Evolutionary conservation across 2,888 invertebrate genomes (phyloP).

Genomic region (Drosophila pegasa): DNA sequence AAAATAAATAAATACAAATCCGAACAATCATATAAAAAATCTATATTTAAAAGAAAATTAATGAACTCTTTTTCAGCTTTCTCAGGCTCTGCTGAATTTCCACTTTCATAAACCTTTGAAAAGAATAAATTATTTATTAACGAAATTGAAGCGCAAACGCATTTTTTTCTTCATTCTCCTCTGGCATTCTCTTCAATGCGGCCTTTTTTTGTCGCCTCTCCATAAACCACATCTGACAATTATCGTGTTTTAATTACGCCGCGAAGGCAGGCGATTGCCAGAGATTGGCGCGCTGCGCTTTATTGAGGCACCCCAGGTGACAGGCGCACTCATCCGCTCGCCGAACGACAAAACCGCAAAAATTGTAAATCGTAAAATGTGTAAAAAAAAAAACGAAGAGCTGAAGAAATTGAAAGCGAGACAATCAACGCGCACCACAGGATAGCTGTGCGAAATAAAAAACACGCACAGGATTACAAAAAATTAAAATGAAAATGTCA

Average conservation of each 20-base stretch:
- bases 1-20: neutral
- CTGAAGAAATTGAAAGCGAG: constrained; percentile 49
- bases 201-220: neutral
- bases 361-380: constrained; percentile 16
- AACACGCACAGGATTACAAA: constrained; percentile 49
- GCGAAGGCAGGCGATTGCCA: neutral
- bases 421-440: constrained; percentile 72
- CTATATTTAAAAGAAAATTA: too few relatives aligned
- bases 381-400: constrained; percentile 22
- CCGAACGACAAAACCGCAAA: constrained; percentile 67
- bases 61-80: neutral
- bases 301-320: constrained; percentile 60
- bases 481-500: constrained; percentile 24
- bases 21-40: neutral
- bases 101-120: neutral
- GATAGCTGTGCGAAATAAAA: constrained; percentile 58
- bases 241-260: constrained; percentile 62
- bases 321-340: constrained; percentile 55
- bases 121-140: neutral
- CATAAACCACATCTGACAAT: constrained; percentile 57
- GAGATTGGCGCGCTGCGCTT: constrained; percentile 2
- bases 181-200: neutral
- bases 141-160: neutral
- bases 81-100: neutral
- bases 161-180: neutral